phyloP scores from a whole-genome alignment of 2,797 vertebrate species.

The Zenarchopterus dispar region DNA sequence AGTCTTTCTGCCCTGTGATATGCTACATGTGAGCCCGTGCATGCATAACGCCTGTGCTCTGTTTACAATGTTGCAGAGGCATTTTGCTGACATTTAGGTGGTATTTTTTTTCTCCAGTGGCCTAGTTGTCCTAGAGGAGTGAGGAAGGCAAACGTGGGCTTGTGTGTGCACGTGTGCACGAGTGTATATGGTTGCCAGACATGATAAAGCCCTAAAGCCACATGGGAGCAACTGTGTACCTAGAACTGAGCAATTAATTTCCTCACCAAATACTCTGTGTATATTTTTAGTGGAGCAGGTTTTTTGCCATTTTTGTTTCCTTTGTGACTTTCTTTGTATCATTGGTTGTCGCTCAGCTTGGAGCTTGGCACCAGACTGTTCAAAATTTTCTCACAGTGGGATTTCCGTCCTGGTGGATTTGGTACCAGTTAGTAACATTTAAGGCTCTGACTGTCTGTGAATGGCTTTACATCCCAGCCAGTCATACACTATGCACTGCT shows the following conservation, averaged over 20 bases:
- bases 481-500: too few relatives aligned
- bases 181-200: constrained; percentile 36
- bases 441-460: too few relatives aligned
- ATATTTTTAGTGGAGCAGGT: constrained; percentile 17
- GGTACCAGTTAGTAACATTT: too few relatives aligned
- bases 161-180: constrained; percentile 17
- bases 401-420: background rate
- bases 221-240: constrained; percentile 51
- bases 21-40: constrained; percentile 56
- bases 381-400: background rate
- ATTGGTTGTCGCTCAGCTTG: background rate
- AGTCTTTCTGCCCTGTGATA: constrained; percentile 55
- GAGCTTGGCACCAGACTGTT: background rate
- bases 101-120: constrained; percentile 80
- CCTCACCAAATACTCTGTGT: constrained; percentile 12
- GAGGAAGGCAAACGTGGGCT: constrained; percentile 47
- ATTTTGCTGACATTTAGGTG: constrained; percentile 85
- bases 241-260: constrained; percentile 52
- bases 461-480: too few relatives aligned
- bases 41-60: constrained; percentile 65
- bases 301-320: constrained; percentile 21
- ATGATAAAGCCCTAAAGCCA: constrained; percentile 53
- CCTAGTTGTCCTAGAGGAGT: constrained; percentile 78
- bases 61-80: constrained; percentile 74
- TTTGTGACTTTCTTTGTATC: background rate